These are phyloP conservation scores for Polypterus bichir DNA, from an alignment of 2,113 vertebrate genomes.

Conservation along the genomic window DNA sequence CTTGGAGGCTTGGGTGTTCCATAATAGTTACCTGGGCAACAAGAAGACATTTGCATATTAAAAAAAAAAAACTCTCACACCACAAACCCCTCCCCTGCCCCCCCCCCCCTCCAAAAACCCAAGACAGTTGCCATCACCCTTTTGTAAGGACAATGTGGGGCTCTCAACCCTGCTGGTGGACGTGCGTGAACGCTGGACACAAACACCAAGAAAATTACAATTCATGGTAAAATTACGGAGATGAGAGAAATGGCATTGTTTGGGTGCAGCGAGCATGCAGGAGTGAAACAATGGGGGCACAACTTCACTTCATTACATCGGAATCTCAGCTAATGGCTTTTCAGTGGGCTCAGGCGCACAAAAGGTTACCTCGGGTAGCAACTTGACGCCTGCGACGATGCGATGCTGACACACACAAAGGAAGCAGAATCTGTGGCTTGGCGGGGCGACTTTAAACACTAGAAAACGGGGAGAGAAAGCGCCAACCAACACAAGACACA, in stretches of 20 bases:
- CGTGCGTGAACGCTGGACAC: no score
- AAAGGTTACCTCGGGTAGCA: no score
- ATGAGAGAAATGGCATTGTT: slow-evolving; percentile 38
- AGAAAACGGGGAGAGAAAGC: no score
- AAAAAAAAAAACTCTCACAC: slow-evolving; percentile 20
- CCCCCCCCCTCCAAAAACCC: no score
- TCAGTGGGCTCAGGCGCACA: slow-evolving; percentile 13
- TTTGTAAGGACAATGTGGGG: no score
- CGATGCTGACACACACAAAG: slow-evolving; percentile 23
- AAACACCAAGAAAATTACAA: slow-evolving; percentile 7
- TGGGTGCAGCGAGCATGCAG: slow-evolving; percentile 35
- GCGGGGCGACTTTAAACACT: no score
- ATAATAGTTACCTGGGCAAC: slow-evolving; percentile 98
- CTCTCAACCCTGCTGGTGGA: no score
- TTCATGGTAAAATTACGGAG: slow-evolving; percentile 23
- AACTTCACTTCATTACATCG: slow-evolving; percentile 44
- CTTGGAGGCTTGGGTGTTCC: slow-evolving; percentile 95
- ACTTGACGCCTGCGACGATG: slow-evolving; percentile 10
- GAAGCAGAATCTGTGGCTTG: no score
- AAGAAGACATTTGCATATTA: slow-evolving; percentile 70
- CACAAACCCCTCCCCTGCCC: no score
- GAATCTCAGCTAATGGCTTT: slow-evolving; percentile 54
- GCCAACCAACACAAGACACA: no score
- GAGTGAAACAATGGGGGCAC: slow-evolving; percentile 43
- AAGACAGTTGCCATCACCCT: no score